Evolutionary conservation across 2,797 vertebrate species (phyloP).

Genomic region (Poliocrania exsul): DNA sequence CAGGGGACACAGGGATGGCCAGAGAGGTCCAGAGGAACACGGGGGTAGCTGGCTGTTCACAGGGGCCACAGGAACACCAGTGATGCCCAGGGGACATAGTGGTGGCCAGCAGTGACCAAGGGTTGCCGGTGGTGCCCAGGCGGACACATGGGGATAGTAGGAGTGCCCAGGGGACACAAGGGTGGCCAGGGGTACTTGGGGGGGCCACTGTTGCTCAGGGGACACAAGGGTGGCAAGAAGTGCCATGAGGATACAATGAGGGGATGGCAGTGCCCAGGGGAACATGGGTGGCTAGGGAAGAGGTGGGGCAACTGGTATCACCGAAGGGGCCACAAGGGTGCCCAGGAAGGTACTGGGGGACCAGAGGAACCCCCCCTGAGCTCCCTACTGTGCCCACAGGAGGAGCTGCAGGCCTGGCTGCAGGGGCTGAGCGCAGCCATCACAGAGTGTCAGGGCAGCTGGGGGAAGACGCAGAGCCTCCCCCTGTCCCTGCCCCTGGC

Average conservation of each 20-base stretch:
- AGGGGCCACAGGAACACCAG: no score
- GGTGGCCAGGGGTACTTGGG: accelerated
- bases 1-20: background rate
- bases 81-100: background rate
- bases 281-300: background rate
- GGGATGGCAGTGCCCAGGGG: no score
- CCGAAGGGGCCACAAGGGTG: accelerated
- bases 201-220: no score
- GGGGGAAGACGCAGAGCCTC: conserved; percentile 84
- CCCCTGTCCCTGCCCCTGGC: conserved; percentile 73
- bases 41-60: no score
- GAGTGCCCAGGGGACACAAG: no score
- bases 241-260: background rate
- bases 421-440: conserved; percentile 84
- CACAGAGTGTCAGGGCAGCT: conserved; percentile 77
- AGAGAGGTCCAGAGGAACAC: background rate
- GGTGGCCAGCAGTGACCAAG: background rate
- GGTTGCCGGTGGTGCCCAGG: background rate
- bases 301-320: background rate
- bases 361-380: background rate
- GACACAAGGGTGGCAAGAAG: background rate
- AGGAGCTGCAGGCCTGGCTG: conserved; percentile 92
- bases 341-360: accelerated
- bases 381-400: conserved; percentile 61
- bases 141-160: background rate